Base-by-base conservation (phyloP, 2,888 invertebrate species). In the Xestia xanthographa region DNA sequence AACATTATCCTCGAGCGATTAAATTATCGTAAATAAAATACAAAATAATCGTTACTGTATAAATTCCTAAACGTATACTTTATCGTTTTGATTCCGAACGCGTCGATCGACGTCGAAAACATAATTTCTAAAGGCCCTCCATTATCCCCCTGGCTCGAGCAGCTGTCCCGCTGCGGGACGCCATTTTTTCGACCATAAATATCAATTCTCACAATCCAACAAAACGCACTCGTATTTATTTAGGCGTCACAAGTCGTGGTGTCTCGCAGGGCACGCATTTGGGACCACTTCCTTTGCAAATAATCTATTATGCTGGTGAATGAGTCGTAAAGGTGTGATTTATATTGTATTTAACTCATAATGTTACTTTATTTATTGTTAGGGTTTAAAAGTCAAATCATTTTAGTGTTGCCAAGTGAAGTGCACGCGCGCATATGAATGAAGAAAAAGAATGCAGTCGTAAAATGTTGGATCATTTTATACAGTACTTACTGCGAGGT, bases 171-270 rank as follows among this genome's bases (percentile, higher is more conserved):
- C 95, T 83, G 93, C 92, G 93, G 95, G 95, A 91, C 90, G 91
- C 88, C 93, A 91, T 94, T 95, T 95, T 95, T 95, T 95, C 91
- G 91, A 92, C 92, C 94, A 94, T 96, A 96, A 96, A 96, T 96
- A 96, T 95, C 95, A 96, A 95, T 95, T 95, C 95, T 92, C 94
- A 92, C 93, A 93, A 92, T 91, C 93, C 92, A 93, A 94, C 94
- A 93, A 93, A 93, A 94, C 91, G 91, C 95, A 95, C 95, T 95
- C 94, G 93, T 96, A 95, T 95, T 95, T 95, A 95, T 95, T 95
- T 95, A 94, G 92, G 92, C 91, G 90, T 92, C 89, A 90, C 89
- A 88, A 90, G 89, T 91, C 91, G 91, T 88, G 92, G 91, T 89
- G 89, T 91, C 90, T 87, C 90, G 80, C 88, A 89, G 90, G 91